Evolutionary conservation across 2,113 vertebrate species (phyloP), one percentile per base, ranked within the genome.

Genomic region (Serinus canaria): DNA sequence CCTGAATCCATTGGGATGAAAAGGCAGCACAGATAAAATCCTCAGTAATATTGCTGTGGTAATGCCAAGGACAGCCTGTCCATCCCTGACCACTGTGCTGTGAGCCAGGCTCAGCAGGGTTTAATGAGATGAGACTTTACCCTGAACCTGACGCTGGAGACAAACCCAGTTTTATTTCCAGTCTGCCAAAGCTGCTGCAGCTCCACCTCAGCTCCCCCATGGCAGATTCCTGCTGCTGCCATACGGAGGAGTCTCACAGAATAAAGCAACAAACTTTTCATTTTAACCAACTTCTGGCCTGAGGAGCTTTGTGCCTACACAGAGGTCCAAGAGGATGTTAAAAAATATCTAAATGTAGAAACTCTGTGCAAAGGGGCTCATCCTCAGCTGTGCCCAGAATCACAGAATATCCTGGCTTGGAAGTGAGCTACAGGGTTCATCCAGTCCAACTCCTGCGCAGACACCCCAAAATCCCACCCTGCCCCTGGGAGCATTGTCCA

Each of bases 261-360:
- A 91, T 90, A 67, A 85, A 92, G 43, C 60, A 74, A 25, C 31
- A 87, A 77, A 95, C 67, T 85, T 83, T 79, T 86, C 55, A 78
- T 63, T 83, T 83, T 43, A 72, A 68, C 72, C 47, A 35, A 44
- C 72, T 78, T 87, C 67, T 88, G 52, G 75, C 49, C 75, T 62
- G 72, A 82, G 84, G 82, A 79, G 39, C 23, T 80, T 60, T 33
- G 7, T 43, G 35, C 67, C 27, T 63, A 7, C 4, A 22, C 31
- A 28, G 64, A 59, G 8, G 25, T 50, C 52, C 76, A 49, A 16
- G 68, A 47, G 68, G 47, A 39, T 59, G 50, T 27, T 44, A n/a
- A 68, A 88, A 77, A 58, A 30, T 7, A 56, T 27, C 30, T 58
- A 25, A 93, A 58, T 24, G 10, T 4, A 53, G 20, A n/a, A 83